Evolutionary conservation across 2,888 invertebrate species (phyloP).

Genomic region (Halictus quadricinctus): DNA sequence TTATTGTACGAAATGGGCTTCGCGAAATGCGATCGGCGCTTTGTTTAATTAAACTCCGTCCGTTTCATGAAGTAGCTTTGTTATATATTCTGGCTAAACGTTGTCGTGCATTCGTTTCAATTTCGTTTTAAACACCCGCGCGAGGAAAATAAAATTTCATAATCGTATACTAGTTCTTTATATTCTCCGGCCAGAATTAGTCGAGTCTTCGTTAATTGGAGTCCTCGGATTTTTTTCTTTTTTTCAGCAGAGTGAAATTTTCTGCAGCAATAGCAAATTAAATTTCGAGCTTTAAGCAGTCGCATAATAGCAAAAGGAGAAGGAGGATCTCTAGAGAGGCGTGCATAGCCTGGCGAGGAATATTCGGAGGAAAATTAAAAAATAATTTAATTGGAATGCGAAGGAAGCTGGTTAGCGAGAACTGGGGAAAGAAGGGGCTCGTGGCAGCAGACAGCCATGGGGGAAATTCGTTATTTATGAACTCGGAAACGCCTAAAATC

Average conservation of each 20-base stretch:
- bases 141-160: not conserved
- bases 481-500: conserved; percentile 62
- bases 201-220: not conserved
- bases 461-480: conserved; percentile 65
- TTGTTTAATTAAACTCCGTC: conserved; percentile 33
- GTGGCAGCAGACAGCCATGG: not conserved
- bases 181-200: not conserved
- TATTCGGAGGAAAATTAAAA: conserved; percentile 14
- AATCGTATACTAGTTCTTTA: not conserved
- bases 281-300: not conserved
- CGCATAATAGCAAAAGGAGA: not conserved
- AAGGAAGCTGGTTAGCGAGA: not conserved
- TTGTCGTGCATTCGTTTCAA: not conserved
- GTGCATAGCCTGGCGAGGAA: not conserved
- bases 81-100: not conserved
- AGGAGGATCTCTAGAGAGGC: not conserved
- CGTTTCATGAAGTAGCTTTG: not conserved
- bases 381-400: conserved; percentile 54
- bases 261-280: not conserved
- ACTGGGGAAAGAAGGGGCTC: not conserved
- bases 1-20: not conserved
- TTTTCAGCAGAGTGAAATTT: not conserved
- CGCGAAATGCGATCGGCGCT: not conserved
- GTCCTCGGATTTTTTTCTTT: not conserved
- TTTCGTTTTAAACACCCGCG: not conserved